These are phyloP conservation scores for Megalonaias nervosa DNA, from an alignment of 1,140 invertebrate species.

Conservation along the genomic window DNA sequence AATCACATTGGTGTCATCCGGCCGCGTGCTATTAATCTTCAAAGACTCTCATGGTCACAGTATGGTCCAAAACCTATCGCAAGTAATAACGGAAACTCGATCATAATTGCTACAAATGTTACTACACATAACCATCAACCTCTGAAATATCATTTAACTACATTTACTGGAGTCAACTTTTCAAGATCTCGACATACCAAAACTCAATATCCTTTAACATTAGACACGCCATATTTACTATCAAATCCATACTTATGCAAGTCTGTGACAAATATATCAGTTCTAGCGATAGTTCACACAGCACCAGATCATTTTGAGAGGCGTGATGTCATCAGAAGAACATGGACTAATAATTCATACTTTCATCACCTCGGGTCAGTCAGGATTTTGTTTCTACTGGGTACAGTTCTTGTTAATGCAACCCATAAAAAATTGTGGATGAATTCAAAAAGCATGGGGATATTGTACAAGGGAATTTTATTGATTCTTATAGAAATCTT, in stretches of 20 bases:
- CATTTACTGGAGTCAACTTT: no score
- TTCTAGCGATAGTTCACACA: conserved; percentile 58
- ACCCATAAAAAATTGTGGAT: conserved; percentile 37
- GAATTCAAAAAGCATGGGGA: conserved; percentile 52
- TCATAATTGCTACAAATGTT: no score
- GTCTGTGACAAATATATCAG: conserved; percentile 32
- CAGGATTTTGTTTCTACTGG: conserved; percentile 79
- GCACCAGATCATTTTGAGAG: conserved; percentile 49
- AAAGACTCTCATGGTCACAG: no score
- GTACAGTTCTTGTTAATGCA: conserved; percentile 71
- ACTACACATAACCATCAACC: no score
- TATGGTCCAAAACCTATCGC: no score
- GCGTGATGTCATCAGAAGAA: conserved; percentile 55
- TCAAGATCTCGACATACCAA: background rate
- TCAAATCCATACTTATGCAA: conserved; percentile 49
- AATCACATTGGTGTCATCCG: no score
- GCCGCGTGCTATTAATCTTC: no score
- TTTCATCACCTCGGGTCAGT: conserved; percentile 42
- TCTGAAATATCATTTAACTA: no score
- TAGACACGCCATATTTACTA: conserved; percentile 40
- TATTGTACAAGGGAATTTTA: conserved; percentile 63
- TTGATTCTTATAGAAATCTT: conserved; percentile 64
- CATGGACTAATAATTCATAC: conserved; percentile 58
- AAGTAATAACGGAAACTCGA: no score
- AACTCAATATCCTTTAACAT: conserved; percentile 34